phyloP scores from a whole-genome alignment of 2,797 vertebrate species.

The Melanotaenia maccullochi region DNA sequence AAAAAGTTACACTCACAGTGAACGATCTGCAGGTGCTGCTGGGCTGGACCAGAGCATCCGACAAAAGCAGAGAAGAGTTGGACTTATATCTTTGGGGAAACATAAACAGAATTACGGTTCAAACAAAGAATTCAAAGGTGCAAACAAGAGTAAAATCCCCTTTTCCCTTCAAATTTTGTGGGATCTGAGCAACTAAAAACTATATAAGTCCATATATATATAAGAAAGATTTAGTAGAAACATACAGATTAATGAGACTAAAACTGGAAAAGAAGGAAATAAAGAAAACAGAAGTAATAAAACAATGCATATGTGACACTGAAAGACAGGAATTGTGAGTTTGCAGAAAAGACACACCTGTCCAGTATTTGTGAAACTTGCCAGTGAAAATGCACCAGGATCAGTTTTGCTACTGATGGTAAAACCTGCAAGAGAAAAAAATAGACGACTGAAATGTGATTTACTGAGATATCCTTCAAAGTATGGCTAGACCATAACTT shows the following conservation, averaged over 20 bases:
- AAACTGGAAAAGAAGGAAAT: too few relatives aligned
- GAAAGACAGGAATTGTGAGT: neutral
- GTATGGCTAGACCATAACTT: neutral
- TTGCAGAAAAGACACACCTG: conserved; percentile 83
- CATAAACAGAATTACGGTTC: conserved; percentile 6
- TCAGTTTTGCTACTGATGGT: conserved; percentile 96
- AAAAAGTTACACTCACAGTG: conserved; percentile 84
- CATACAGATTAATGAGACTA: neutral
- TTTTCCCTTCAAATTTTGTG: neutral
- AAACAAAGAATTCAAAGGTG: neutral
- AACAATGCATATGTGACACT: neutral
- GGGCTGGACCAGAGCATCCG: conserved; percentile 94
- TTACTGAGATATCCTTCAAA: neutral
- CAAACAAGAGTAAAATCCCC: neutral
- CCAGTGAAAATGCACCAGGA: conserved; percentile 99
- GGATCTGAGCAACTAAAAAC: too few relatives aligned
- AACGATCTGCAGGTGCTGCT: conserved; percentile 90
- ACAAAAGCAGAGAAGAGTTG: conserved; percentile 93
- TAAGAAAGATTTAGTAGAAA: neutral
- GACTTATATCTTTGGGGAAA: conserved; percentile 88
- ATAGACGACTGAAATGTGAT: neutral
- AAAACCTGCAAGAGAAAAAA: conserved; percentile 84
- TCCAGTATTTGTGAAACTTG: conserved; percentile 96
- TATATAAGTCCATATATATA: neutral
- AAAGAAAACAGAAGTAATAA: neutral